These are phyloP conservation scores for Odontophorus gujanensis DNA, from an alignment of 2,113 vertebrate genomes.

Conservation along the genomic window DNA sequence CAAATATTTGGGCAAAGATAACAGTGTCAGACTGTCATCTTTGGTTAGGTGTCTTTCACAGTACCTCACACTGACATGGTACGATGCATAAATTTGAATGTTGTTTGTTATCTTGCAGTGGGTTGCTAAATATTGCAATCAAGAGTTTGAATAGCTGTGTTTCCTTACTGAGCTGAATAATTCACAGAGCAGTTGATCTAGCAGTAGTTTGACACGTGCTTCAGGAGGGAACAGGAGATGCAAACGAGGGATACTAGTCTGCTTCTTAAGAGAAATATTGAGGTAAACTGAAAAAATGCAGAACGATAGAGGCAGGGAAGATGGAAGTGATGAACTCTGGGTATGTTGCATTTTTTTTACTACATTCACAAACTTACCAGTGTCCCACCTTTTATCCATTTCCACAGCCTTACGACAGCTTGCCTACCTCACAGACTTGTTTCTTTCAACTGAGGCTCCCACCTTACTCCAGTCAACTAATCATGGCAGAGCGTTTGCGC, in stretches of 20 bases:
- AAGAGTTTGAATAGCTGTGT: not conserved
- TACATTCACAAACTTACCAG: not conserved
- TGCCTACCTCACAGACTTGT: slow-evolving; percentile 92
- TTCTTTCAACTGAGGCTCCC: slow-evolving; percentile 90
- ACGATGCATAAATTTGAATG: not conserved
- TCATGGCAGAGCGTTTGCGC: slow-evolving; percentile 88
- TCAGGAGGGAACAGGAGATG: not conserved
- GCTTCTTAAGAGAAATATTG: not conserved
- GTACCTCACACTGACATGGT: not conserved
- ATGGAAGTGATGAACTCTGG: not conserved
- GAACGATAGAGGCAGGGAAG: not conserved
- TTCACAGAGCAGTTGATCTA: not conserved
- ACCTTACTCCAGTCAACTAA: slow-evolving; percentile 85
- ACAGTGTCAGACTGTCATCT: not conserved
- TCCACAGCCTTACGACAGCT: slow-evolving; percentile 87
- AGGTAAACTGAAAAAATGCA: not conserved
- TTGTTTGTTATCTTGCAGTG: not conserved
- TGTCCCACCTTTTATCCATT: slow-evolving; percentile 34
- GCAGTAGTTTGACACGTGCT: not conserved
- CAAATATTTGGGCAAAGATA: not conserved
- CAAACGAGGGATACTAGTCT: not conserved
- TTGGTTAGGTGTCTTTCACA: not conserved
- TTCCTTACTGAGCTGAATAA: not conserved
- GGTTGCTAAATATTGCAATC: not conserved
- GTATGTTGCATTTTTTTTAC: not conserved